A percentile compares a stretch with the other conserved stretches of the same genome.
Evolutionary conservation across 2,113 vertebrate genomes (phyloP).

Genomic region (Progne subis): DNA sequence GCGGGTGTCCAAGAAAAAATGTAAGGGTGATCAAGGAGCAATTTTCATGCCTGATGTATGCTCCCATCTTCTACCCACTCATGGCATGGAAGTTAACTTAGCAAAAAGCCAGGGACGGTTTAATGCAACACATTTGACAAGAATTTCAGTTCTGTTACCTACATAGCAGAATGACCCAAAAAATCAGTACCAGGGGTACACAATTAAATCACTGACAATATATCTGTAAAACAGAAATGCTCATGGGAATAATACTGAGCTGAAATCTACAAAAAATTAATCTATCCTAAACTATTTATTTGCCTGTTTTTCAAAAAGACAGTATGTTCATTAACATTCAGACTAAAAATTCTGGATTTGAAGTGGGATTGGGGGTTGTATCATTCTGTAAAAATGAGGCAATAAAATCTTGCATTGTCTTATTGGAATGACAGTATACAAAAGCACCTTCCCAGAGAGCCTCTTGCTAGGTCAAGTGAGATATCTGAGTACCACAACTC

Average conservation of each 20-base stretch:
- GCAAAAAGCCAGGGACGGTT: neutral
- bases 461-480: neutral
- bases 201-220: neutral
- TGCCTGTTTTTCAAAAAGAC: neutral
- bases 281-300: neutral
- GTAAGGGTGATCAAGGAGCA: neutral
- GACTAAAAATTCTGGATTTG: neutral
- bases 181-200: neutral
- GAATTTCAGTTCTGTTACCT: neutral
- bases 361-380: neutral
- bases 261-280: neutral
- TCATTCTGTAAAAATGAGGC: neutral
- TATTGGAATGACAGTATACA: neutral
- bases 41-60: neutral
- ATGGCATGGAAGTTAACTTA: neutral
- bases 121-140: neutral
- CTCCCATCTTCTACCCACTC: neutral
- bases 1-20: neutral
- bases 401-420: neutral
- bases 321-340: neutral
- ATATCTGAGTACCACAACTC: neutral
- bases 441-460: neutral
- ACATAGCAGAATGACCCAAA: neutral
- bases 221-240: neutral
- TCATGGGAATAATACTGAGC: neutral